These are phyloP conservation scores for Aldabrachelys gigantea DNA, from an alignment of 2,113 vertebrate species.

Conservation along the genomic window DNA sequence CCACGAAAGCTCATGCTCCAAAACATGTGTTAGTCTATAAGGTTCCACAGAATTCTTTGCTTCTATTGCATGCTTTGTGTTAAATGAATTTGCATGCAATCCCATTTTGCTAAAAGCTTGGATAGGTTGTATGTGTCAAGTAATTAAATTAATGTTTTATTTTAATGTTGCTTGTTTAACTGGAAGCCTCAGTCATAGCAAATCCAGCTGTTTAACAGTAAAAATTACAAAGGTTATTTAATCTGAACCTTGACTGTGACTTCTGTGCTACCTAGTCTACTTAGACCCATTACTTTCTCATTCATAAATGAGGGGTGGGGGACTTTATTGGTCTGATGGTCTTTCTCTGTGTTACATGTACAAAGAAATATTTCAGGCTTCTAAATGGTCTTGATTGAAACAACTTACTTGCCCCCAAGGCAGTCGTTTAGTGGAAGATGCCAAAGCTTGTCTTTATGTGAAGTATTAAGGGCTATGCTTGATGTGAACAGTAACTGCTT, in stretches of 20 bases:
- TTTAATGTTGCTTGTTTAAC: background rate
- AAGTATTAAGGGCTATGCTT: conserved; percentile 66
- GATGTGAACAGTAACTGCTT: conserved; percentile 49
- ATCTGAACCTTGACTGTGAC: background rate
- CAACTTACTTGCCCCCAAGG: conserved; percentile 64
- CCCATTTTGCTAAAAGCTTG: background rate
- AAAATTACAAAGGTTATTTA: background rate
- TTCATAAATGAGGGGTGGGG: conserved; percentile 31
- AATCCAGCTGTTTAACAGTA: background rate
- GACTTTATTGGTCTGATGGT: conserved; percentile 16
- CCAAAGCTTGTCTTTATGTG: conserved; percentile 64
- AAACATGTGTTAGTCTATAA: no score
- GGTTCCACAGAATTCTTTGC: no score
- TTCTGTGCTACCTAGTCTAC: background rate
- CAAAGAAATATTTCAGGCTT: conserved; percentile 67
- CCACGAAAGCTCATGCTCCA: no score
- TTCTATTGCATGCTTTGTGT: accelerated
- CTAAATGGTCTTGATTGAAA: conserved; percentile 71
- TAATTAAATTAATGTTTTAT: background rate
- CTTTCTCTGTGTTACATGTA: conserved; percentile 42
- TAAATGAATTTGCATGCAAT: background rate
- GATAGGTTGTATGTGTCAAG: background rate
- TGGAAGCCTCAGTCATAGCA: background rate
- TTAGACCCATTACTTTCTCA: background rate
- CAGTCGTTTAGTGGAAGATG: conserved; percentile 63